Evolutionary conservation across 2,888 invertebrate genomes (phyloP).

Genomic region (Drosophila maculinotata): DNA sequence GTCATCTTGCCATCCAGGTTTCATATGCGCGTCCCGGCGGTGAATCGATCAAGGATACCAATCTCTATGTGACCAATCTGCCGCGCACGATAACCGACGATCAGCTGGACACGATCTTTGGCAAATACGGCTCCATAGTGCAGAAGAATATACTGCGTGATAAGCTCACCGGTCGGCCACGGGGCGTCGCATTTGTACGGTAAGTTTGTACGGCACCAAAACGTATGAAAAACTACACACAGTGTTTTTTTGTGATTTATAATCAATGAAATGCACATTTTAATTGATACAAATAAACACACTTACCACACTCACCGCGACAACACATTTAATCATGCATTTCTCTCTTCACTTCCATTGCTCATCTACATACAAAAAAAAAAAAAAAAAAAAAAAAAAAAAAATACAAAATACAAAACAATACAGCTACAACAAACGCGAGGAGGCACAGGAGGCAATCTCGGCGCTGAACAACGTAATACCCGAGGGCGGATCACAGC

Average conservation of each 20-base stretch:
- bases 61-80: slow-evolving; percentile 96
- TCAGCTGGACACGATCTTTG: slow-evolving; percentile 93
- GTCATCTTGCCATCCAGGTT: slow-evolving; percentile 86
- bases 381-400: neutral
- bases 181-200: slow-evolving; percentile 97
- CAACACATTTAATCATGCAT: slow-evolving; percentile 14
- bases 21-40: slow-evolving; percentile 96
- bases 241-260: neutral
- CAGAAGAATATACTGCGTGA: slow-evolving; percentile 96
- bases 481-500: slow-evolving; percentile 93
- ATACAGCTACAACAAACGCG: slow-evolving; percentile 92
- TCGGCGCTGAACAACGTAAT: slow-evolving; percentile 93
- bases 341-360: slow-evolving; percentile 3
- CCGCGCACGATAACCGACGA: slow-evolving; percentile 94
- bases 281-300: neutral
- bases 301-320: neutral
- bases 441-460: slow-evolving; percentile 96
- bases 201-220: slow-evolving; percentile 83
- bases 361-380: neutral
- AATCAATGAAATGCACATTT: neutral
- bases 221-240: neutral
- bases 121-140: slow-evolving; percentile 95
- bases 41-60: slow-evolving; percentile 96
- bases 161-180: slow-evolving; percentile 93
- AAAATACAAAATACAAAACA: neutral